phyloP scores from a whole-genome alignment of 2,888 invertebrate genomes.

The Unio delphinus region DNA sequence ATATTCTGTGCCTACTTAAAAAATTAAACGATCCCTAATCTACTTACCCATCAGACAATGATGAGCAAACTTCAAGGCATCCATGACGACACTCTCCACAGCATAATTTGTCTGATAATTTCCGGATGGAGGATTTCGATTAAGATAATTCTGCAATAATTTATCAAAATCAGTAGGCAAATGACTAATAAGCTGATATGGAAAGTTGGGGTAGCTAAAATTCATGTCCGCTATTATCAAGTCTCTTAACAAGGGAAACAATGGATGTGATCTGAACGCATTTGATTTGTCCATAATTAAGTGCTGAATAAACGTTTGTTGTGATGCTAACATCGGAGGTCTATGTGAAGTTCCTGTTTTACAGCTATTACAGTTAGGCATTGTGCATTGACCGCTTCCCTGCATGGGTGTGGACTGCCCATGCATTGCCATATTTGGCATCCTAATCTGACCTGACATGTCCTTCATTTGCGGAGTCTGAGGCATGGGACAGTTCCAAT shows the following conservation, averaged over 20 bases:
- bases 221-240: slow-evolving; percentile 71
- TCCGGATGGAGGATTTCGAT: slow-evolving; percentile 64
- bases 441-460: slow-evolving; percentile 29
- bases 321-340: slow-evolving; percentile 61
- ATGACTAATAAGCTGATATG: slow-evolving; percentile 67
- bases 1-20: neutral
- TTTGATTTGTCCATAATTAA: slow-evolving; percentile 66
- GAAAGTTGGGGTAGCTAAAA: slow-evolving; percentile 67
- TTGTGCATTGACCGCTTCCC: slow-evolving; percentile 32
- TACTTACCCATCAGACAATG: slow-evolving; percentile 68
- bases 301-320: slow-evolving; percentile 67
- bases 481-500: slow-evolving; percentile 39
- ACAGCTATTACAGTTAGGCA: slow-evolving; percentile 59
- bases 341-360: slow-evolving; percentile 51
- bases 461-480: slow-evolving; percentile 41
- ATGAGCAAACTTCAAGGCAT: slow-evolving; percentile 69
- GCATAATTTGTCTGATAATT: slow-evolving; percentile 65
- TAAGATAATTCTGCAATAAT: slow-evolving; percentile 68
- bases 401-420: slow-evolving; percentile 35
- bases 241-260: slow-evolving; percentile 69
- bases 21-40: neutral
- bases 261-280: slow-evolving; percentile 69
- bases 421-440: slow-evolving; percentile 37
- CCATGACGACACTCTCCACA: slow-evolving; percentile 69
- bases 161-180: slow-evolving; percentile 68